A percentile compares a stretch with the other conserved stretches of the same genome.
These are phyloP conservation scores for Polyodon spathula DNA, from an alignment of 2,113 vertebrate genomes.

Conservation along the genomic window DNA sequence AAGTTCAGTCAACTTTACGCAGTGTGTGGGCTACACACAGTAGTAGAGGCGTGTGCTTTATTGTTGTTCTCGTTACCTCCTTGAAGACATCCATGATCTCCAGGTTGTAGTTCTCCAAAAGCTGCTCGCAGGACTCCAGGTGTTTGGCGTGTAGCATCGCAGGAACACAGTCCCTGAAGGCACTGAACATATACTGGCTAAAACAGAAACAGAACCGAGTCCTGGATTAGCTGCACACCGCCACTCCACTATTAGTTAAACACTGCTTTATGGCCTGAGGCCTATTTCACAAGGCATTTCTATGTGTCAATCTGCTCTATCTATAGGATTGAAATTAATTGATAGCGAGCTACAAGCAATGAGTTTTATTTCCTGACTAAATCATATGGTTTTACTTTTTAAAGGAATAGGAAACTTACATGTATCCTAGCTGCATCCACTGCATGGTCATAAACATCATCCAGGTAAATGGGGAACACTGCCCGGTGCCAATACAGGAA, in stretches of 20 bases:
- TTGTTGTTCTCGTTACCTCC: slow-evolving; percentile 57
- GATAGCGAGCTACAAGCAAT: no score
- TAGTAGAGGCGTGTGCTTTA: no score
- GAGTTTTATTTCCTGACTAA: no score
- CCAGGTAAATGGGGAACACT: slow-evolving; percentile 94
- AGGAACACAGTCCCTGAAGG: slow-evolving; percentile 83
- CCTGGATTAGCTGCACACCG: neutral
- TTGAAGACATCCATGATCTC: slow-evolving; percentile 91
- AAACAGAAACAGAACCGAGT: slow-evolving; percentile 15
- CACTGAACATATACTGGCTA: slow-evolving; percentile 92
- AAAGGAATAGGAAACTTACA: slow-evolving; percentile 52
- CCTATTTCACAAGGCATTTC: no score
- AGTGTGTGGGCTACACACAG: no score
- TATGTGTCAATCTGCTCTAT: no score
- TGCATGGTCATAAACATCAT: slow-evolving; percentile 91
- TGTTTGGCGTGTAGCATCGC: slow-evolving; percentile 85
- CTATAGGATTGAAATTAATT: no score
- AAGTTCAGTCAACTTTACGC: no score
- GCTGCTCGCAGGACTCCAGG: slow-evolving; percentile 74
- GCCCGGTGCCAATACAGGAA: slow-evolving; percentile 97
- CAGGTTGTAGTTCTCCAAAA: slow-evolving; percentile 84
- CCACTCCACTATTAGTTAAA: neutral
- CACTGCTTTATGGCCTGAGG: no score
- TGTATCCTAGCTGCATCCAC: slow-evolving; percentile 89
- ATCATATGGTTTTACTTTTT: no score